Evolutionary conservation across 2,888 invertebrate species (phyloP).

Genomic region (Anarsia innoxiella): DNA sequence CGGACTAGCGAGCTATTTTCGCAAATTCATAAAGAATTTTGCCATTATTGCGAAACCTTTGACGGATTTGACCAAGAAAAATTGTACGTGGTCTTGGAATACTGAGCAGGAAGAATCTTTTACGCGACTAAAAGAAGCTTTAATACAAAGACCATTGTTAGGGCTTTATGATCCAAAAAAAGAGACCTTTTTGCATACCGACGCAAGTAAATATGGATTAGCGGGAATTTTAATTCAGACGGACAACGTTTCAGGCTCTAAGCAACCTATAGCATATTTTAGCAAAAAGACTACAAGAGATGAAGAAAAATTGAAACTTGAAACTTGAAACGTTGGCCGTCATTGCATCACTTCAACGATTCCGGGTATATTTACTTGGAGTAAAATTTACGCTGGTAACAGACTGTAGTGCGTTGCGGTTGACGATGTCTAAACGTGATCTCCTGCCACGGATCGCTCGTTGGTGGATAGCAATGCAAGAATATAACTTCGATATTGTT

Average conservation of each 20-base stretch:
- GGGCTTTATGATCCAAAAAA: conserved; percentile 20
- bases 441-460: conserved; percentile 20
- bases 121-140: conserved; percentile 18
- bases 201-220: conserved; percentile 25
- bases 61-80: conserved; percentile 5
- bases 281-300: conserved; percentile 17
- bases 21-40: conserved; percentile 24
- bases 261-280: conserved; percentile 16
- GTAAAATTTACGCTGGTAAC: conserved; percentile 18
- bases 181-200: conserved; percentile 29
- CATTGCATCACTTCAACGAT: conserved; percentile 21
- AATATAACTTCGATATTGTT: conserved; percentile 21
- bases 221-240: conserved; percentile 27
- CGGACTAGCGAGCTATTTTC: conserved; percentile 26
- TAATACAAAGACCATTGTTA: conserved; percentile 23
- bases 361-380: conserved; percentile 31
- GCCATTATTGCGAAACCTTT: conserved; percentile 19
- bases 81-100: conserved; percentile 7
- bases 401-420: conserved; percentile 21
- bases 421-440: conserved; percentile 18
- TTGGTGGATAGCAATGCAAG: conserved; percentile 21
- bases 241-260: conserved; percentile 7
- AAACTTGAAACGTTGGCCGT: conserved; percentile 19
- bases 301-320: conserved; percentile 17
- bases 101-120: conserved; percentile 3